These are phyloP conservation scores for Brachirus orientalis DNA, from an alignment of 2,113 vertebrate genomes.

Conservation along the genomic window DNA sequence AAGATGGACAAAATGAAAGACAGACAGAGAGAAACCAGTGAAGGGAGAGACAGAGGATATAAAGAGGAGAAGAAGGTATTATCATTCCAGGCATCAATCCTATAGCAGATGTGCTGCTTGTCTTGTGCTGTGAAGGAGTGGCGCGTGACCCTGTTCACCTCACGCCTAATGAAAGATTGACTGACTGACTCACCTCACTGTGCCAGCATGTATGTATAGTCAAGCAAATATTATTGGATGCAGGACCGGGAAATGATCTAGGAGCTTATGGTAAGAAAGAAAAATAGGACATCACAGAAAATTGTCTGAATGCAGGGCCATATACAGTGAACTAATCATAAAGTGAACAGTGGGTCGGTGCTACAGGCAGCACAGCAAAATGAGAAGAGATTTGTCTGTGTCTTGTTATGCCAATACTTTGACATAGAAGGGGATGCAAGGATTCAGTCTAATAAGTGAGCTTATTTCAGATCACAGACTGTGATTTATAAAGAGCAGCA, in stretches of 20 bases:
- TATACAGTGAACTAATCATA: conserved; percentile 46
- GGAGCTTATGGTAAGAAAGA: conserved; percentile 31
- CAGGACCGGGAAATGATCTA: conserved; percentile 61
- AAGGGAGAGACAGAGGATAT: conserved; percentile 30
- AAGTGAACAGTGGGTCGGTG: conserved; percentile 31
- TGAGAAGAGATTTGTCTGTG: conserved; percentile 28
- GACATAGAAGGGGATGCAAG: conserved; percentile 27
- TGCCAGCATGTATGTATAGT: conserved; percentile 69
- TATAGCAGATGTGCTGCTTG: conserved; percentile 85
- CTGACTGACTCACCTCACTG: conserved; percentile 67
- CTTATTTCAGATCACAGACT: conserved; percentile 28
- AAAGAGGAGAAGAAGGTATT: conserved; percentile 70
- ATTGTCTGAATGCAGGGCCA: conserved; percentile 35
- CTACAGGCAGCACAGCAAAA: conserved; percentile 4
- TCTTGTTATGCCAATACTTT: conserved; percentile 27
- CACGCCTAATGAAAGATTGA: conserved; percentile 88
- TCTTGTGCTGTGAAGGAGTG: conserved; percentile 83
- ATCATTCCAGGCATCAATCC: conserved; percentile 84
- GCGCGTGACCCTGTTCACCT: conserved; percentile 86
- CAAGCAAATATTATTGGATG: conserved; percentile 70
- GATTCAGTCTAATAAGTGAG: conserved; percentile 8
- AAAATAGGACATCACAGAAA: conserved; percentile 31
- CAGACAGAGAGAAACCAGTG: conserved; percentile 51
- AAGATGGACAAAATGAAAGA: conserved; percentile 54
- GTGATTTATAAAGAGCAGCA: too few species aligned